phyloP scores from a whole-genome alignment of 2,113 vertebrate genomes.

The Bettongia penicillata region DNA sequence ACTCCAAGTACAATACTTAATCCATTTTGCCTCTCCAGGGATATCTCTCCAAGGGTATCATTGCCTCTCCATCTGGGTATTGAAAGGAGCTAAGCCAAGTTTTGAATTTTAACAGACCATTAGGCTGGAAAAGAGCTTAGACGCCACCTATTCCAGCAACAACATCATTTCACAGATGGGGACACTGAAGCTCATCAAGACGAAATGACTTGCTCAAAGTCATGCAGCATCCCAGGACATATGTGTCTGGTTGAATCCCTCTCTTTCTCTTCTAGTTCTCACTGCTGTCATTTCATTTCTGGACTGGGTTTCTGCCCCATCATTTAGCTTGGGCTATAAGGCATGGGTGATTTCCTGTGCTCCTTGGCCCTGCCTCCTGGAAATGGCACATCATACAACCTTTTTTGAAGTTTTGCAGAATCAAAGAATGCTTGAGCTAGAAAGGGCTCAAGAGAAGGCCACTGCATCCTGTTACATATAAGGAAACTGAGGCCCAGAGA shows the following conservation, averaged over 20 bases:
- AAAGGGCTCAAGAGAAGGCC: background rate
- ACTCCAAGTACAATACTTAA: background rate
- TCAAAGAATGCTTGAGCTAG: background rate
- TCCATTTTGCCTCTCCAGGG: background rate
- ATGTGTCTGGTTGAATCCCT: background rate
- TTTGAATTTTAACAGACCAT: background rate
- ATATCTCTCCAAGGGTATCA: too few species aligned
- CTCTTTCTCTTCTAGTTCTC: background rate
- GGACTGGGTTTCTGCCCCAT: too few species aligned
- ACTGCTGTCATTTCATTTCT: background rate
- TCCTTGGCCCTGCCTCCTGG: background rate
- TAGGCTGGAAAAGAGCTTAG: background rate
- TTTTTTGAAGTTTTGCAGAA: background rate
- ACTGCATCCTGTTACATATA: background rate
- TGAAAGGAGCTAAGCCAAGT: background rate
- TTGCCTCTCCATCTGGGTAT: background rate
- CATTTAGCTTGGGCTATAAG: background rate
- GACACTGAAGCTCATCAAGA: background rate
- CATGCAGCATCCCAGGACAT: background rate
- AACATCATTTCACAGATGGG: background rate
- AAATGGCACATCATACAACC: background rate
- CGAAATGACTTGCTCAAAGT: background rate
- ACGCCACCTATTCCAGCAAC: background rate
- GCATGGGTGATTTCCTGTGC: background rate
- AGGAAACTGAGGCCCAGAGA: background rate